Evolutionary conservation across 2,113 vertebrate species (phyloP).

Genomic region (Trogon melanurus): DNA sequence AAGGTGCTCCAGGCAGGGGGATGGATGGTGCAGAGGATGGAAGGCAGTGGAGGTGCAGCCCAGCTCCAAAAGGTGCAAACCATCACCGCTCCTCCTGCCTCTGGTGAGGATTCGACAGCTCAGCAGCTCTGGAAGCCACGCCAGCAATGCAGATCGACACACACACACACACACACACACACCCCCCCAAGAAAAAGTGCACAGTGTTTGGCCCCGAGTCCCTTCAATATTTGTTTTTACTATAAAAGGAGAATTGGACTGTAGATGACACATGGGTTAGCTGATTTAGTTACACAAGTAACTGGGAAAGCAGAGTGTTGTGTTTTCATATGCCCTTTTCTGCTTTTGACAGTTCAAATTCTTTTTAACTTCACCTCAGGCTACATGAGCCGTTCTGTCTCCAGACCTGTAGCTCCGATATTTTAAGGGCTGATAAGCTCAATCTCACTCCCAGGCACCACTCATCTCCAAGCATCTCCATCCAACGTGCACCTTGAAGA

Average conservation of each 20-base stretch:
- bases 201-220: neutral
- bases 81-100: rapidly evolving
- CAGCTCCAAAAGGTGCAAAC: neutral
- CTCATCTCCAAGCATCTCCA: slow-evolving; percentile 70
- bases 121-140: neutral
- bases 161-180: too few relatives aligned
- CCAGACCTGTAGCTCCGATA: neutral
- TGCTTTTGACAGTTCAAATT: neutral
- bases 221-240: slow-evolving; percentile 32
- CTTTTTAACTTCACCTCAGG: neutral
- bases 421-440: rapidly evolving
- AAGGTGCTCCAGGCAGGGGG: rapidly evolving
- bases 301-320: neutral
- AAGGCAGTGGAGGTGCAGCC: neutral
- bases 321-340: neutral
- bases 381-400: neutral
- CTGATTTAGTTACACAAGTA: neutral
- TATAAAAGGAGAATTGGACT: slow-evolving; percentile 38
- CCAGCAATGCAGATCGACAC: neutral
- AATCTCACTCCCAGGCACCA: slow-evolving; percentile 64
- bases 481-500: slow-evolving; percentile 67
- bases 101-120: neutral
- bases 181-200: neutral
- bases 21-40: rapidly evolving
- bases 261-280: neutral